Conservation (phyloP, 2,888 invertebrate genomes). For the Oasisia sp. region DNA sequence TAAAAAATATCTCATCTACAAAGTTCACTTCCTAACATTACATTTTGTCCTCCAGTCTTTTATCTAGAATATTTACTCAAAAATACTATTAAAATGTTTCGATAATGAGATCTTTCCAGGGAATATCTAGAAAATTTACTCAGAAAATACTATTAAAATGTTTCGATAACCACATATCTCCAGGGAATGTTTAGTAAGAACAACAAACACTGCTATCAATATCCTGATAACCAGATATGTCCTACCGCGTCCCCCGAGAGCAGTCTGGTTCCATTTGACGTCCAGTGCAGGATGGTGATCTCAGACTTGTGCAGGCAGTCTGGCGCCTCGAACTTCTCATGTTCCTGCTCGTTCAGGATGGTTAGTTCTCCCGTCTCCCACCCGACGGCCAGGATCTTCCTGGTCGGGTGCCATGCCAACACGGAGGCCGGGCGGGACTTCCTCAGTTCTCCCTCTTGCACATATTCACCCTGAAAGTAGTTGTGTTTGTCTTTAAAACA, state of each 20-base stretch:
- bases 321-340: constrained; percentile 69
- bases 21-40: too few relatives aligned
- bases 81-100: background rate
- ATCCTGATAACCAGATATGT: too few relatives aligned
- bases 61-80: background rate
- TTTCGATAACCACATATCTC: too few relatives aligned
- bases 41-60: too few relatives aligned
- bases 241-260: constrained; percentile 84
- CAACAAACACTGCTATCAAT: too few relatives aligned
- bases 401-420: constrained; percentile 87
- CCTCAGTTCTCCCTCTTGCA: constrained; percentile 52
- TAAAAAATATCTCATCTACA: background rate
- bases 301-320: constrained; percentile 69
- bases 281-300: constrained; percentile 73
- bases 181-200: too few relatives aligned
- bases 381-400: constrained; percentile 82
- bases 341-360: constrained; percentile 77
- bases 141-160: background rate
- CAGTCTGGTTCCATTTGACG: constrained; percentile 84
- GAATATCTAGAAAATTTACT: background rate
- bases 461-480: constrained; percentile 55
- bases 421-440: constrained; percentile 54
- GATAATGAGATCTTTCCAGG: too few relatives aligned
- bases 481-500: too few relatives aligned
- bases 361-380: constrained; percentile 94